Base-by-base conservation (phyloP, 2,888 invertebrate genomes). In the Eupithecia centaureata region DNA sequence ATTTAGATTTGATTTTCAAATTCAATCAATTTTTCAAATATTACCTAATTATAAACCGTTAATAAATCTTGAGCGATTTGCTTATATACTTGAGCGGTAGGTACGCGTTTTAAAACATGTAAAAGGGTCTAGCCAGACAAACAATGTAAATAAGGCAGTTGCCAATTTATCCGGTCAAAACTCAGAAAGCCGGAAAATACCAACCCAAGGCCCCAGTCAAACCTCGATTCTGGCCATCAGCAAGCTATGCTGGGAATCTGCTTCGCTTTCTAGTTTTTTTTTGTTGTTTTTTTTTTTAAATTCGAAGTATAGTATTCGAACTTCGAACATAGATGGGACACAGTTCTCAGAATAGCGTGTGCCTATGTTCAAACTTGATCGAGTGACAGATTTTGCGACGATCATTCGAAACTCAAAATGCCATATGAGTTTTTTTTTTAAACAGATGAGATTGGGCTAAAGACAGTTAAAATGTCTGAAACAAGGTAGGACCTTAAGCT, bases 181-280 rank as follows among this genome's bases (percentile, higher is more conserved):
- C 13, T 33, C 27, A 35, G 30, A 68, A 58, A 68, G 61, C 61
- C 68, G 64, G 61, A 56, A 28, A 7, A 28, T 52, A 1, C 27
- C 18, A 61, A 33, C 47, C 30, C 5, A 51, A 52, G 3, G n/a
- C 42, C 33, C 47, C 58, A 62, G 47, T 52, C 59, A 5, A 47
- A 63, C 56, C 62, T 54, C 8, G 47, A 33, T 63, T 61, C 66
- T 61, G 63, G 57, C 63, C 57, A 66, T 57, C 56, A 38, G 52
- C 42, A 22, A 65, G 61, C 72, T 72, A 71, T 77, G 74, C 63
- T 28, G 70, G 65, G 82, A 78, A 81, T 83, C 78, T 72, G 75
- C 74, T 65, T 73, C 75, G 81, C 82, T 84, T 82, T 84, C 86
- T 85, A 86, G 82, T 74, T 81, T 86, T 85, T 86, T 82, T 76